Evolutionary conservation across 2,797 vertebrate species (phyloP).

Genomic region (Hafferia zeledoni): DNA sequence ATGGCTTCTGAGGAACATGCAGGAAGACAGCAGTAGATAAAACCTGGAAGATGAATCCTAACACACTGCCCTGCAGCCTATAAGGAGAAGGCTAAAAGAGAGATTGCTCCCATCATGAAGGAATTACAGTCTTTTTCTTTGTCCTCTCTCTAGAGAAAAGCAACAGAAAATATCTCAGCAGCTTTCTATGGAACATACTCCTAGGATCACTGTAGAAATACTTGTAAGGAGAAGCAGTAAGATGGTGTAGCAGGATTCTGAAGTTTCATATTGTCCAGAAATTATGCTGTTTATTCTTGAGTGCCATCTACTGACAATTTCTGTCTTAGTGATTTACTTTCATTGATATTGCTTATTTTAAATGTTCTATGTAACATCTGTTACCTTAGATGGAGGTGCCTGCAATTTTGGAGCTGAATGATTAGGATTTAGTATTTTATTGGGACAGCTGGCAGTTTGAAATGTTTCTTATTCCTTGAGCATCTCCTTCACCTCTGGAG

Average conservation of each 20-base stretch:
- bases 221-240: not conserved
- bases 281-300: constrained; percentile 50
- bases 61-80: not conserved
- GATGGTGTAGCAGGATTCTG: not conserved
- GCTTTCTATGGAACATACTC: not conserved
- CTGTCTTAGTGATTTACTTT: not conserved
- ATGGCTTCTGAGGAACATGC: not conserved
- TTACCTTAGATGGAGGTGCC: not conserved
- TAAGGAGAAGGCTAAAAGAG: not conserved
- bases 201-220: not conserved
- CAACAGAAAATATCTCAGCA: not conserved
- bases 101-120: not conserved
- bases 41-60: not conserved
- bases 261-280: not conserved
- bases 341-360: not conserved
- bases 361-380: not conserved
- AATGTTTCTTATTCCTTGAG: not conserved
- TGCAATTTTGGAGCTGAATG: not conserved
- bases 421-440: not conserved
- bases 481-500: not conserved
- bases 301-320: constrained; percentile 57
- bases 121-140: not conserved
- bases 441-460: not conserved
- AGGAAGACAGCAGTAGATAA: not conserved
- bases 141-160: not conserved